phyloP scores from a whole-genome alignment of 2,113 vertebrate genomes.

The Lutjanus erythropterus region DNA sequence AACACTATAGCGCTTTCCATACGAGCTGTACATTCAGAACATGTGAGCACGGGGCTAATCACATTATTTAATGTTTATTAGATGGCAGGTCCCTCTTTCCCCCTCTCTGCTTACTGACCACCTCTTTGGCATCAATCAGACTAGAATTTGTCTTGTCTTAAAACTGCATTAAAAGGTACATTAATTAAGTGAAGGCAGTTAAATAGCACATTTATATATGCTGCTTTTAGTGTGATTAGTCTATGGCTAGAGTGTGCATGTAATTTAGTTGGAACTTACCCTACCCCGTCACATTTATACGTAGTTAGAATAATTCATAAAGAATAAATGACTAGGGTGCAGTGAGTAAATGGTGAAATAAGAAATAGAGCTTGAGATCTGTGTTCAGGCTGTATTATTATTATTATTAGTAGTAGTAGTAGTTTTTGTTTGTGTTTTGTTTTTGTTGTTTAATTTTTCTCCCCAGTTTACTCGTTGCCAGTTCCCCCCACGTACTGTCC shows the following conservation, averaged over 20 bases:
- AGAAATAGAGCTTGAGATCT: too few relatives aligned
- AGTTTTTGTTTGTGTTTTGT: too few relatives aligned
- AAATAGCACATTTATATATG: background rate
- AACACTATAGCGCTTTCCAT: constrained; percentile 33
- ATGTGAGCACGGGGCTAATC: background rate
- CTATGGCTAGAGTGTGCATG: background rate
- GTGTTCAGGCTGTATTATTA: too few relatives aligned
- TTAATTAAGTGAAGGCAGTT: background rate
- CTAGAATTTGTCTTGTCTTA: background rate
- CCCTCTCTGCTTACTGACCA: background rate
- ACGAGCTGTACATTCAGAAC: constrained; percentile 34
- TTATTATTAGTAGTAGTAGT: too few relatives aligned
- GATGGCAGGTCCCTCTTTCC: background rate
- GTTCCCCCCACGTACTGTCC: too few relatives aligned
- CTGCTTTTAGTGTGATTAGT: background rate
- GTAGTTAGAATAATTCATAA: background rate
- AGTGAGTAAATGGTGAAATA: too few relatives aligned
- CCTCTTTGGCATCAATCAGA: background rate
- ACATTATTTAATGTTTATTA: background rate
- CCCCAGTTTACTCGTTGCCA: too few relatives aligned
- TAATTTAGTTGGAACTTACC: background rate
- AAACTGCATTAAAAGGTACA: background rate
- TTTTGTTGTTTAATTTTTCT: too few relatives aligned
- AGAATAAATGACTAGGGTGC: background rate
- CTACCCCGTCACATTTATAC: background rate